Evolutionary conservation across 2,888 invertebrate species (phyloP).

Genomic region (Abscondita cerata): DNA sequence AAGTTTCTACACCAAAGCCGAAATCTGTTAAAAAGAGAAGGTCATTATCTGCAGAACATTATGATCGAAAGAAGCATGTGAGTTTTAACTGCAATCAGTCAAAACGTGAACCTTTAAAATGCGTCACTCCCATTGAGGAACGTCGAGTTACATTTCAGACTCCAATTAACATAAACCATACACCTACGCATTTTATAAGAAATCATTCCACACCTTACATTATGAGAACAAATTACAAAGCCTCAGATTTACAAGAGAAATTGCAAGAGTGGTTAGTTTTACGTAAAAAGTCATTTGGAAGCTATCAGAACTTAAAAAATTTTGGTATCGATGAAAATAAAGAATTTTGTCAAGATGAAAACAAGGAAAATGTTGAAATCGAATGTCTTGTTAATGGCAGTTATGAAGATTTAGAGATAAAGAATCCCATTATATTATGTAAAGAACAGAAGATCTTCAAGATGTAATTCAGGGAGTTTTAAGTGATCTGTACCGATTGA

Average conservation of each 20-base stretch:
- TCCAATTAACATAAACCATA: constrained; percentile 9
- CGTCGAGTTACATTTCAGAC: constrained; percentile 5
- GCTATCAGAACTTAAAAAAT: constrained; percentile 64
- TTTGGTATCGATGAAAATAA: constrained; percentile 49
- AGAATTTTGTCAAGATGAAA: constrained; percentile 57
- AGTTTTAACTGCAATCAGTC: too few relatives aligned
- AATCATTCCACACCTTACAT: constrained; percentile 17
- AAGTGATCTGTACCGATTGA: constrained; percentile 61
- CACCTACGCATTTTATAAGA: constrained; percentile 5
- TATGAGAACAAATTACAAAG: constrained; percentile 13
- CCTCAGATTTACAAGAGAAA: constrained; percentile 55
- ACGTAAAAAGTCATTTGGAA: constrained; percentile 60
- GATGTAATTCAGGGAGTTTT: constrained; percentile 60
- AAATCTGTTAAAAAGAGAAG: constrained; percentile 24
- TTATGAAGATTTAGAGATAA: constrained; percentile 45
- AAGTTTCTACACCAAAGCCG: too few relatives aligned
- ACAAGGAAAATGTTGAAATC: constrained; percentile 63
- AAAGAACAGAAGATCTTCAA: constrained; percentile 22
- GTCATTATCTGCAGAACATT: constrained; percentile 40
- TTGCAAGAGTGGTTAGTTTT: constrained; percentile 63
- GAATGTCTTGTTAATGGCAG: constrained; percentile 53
- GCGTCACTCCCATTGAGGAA: background rate
- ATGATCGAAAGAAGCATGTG: constrained; percentile 4
- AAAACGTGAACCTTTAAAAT: background rate
- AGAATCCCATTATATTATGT: constrained; percentile 30